Percentiles rank a stretch among this genome's conserved stretches.
Evolutionary conservation across 2,797 vertebrate species (phyloP).

Genomic region (Paedocypris micromegethes): DNA sequence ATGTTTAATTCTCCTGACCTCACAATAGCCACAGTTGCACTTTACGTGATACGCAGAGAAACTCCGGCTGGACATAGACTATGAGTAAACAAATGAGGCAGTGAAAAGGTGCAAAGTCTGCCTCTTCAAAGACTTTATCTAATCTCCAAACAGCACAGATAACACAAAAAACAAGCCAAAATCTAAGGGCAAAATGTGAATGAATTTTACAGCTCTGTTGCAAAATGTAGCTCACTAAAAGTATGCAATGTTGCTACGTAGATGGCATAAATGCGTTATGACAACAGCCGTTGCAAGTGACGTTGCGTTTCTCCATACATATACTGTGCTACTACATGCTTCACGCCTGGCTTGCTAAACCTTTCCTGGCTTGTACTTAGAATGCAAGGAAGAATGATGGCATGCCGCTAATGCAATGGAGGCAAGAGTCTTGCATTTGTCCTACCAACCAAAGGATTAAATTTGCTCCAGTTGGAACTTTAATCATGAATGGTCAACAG

Average conservation of each 20-base stretch:
- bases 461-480: conserved; percentile 29
- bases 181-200: conserved; percentile 38
- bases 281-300: neutral
- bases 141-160: conserved; percentile 59
- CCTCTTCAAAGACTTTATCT: conserved; percentile 72
- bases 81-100: conserved; percentile 61
- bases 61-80: conserved; percentile 45
- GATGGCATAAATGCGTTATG: neutral
- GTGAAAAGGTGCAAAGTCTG: conserved; percentile 68
- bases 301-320: no score
- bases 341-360: no score
- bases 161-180: conserved; percentile 28
- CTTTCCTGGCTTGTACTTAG: no score
- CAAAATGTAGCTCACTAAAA: conserved; percentile 9
- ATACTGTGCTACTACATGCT: no score
- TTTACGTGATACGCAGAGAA: conserved; percentile 14
- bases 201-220: conserved; percentile 11
- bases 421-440: no score
- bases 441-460: no score
- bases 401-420: no score
- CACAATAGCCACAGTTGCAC: conserved; percentile 10
- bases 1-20: conserved; percentile 12
- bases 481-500: conserved; percentile 33
- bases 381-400: no score
- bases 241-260: neutral